Conservation (phyloP, 2,888 invertebrate genomes). For the Zygothrica quintamaculata region DNA sequence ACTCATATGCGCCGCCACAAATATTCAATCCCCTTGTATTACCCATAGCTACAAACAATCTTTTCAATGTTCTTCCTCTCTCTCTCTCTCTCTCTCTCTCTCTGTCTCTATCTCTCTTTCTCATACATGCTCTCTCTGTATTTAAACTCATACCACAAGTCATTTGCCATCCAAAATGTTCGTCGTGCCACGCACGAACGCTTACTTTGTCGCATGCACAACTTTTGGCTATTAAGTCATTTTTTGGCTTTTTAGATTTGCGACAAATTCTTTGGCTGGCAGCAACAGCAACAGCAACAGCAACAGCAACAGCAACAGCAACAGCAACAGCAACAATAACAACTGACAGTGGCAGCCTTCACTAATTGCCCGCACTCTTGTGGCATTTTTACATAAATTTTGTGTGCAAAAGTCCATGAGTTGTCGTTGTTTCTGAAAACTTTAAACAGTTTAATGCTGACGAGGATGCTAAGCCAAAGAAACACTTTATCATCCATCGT, state of each 20-base stretch:
- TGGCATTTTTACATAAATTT: conserved; percentile 63
- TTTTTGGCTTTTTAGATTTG: conserved; percentile 81
- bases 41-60: conserved; percentile 3
- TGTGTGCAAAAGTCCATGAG: conserved; percentile 7
- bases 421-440: conserved; percentile 22
- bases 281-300: conserved; percentile 13
- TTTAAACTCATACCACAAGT: conserved; percentile 28
- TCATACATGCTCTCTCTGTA: conserved; percentile 1
- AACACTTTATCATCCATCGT: conserved; percentile 71
- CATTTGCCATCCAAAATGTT: conserved; percentile 21
- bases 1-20: conserved; percentile 77
- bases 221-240: conserved; percentile 81
- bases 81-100: neutral
- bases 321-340: conserved; percentile 24
- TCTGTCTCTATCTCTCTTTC: neutral
- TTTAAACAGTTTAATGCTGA: conserved; percentile 65
- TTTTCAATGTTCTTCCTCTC: neutral
- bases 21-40: conserved; percentile 64
- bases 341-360: conserved; percentile 37
- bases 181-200: conserved; percentile 75
- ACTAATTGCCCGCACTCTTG: conserved; percentile 74
- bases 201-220: conserved; percentile 81
- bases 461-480: conserved; percentile 36
- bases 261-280: conserved; percentile 68
- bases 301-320: conserved; percentile 18